Conservation (phyloP, 2,797 vertebrate genomes). For the Melanotaenia pygmaea region DNA sequence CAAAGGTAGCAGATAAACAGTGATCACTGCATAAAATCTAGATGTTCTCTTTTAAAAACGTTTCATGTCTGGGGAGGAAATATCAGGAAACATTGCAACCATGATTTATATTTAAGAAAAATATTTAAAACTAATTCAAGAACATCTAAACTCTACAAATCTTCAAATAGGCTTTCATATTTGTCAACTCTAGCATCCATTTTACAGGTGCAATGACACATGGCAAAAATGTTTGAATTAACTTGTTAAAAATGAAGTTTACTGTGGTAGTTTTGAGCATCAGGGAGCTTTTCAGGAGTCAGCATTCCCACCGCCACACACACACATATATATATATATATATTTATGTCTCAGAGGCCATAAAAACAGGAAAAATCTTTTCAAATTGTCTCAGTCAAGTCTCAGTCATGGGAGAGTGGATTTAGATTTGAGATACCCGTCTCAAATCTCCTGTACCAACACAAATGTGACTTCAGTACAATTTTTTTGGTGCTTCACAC, state of each 20-base stretch:
- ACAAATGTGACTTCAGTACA: constrained; percentile 11
- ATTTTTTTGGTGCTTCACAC: not conserved
- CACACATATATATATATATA: not conserved
- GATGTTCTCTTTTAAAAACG: not conserved
- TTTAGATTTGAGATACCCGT: constrained; percentile 24
- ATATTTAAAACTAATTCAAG: not conserved
- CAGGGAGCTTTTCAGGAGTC: not conserved
- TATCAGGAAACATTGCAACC: not conserved
- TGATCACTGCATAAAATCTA: not conserved
- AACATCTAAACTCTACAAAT: not conserved
- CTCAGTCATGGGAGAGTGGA: constrained; percentile 1
- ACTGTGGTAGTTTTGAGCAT: not conserved
- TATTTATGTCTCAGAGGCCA: not conserved
- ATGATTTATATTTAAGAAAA: constrained; percentile 4
- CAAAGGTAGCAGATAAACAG: constrained; percentile 4
- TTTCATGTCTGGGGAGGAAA: not conserved
- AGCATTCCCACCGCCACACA: not conserved
- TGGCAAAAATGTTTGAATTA: not conserved
- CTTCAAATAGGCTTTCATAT: not conserved
- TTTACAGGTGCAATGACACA: not conserved
- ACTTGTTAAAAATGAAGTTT: not conserved
- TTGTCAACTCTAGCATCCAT: not conserved
- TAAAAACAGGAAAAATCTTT: constrained; percentile 2
- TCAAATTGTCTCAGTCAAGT: not conserved
- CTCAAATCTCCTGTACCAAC: constrained; percentile 25